phyloP scores from a whole-genome alignment of 1,140 invertebrate species.

The Sinonovacula constricta region DNA sequence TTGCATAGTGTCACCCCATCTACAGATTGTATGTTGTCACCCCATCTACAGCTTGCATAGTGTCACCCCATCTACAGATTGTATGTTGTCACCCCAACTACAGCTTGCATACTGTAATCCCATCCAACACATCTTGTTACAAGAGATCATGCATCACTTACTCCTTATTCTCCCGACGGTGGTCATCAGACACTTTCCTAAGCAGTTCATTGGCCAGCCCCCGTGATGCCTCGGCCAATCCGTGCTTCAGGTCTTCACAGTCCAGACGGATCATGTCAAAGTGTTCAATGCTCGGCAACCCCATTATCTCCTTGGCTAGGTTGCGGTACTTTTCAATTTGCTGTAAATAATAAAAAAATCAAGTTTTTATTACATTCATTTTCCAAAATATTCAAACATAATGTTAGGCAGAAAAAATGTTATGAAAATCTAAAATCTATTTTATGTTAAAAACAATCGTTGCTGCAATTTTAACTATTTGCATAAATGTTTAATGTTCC shows the following conservation, averaged over 20 bases:
- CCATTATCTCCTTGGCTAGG: constrained; percentile 75
- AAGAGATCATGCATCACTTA: constrained; percentile 48
- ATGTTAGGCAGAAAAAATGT: no score
- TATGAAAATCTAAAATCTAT: no score
- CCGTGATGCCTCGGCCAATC: constrained; percentile 71
- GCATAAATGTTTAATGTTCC: neutral
- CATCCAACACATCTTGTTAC: neutral
- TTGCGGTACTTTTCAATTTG: constrained; percentile 76
- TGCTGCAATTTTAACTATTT: no score
- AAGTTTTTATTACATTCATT: no score
- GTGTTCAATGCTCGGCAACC: constrained; percentile 76
- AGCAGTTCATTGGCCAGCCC: constrained; percentile 73
- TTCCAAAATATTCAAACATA: no score
- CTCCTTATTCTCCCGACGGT: constrained; percentile 73
- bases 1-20: no score
- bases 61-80: no score
- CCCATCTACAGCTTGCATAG: no score
- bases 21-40: no score
- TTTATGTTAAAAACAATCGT: no score
- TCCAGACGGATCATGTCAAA: constrained; percentile 77
- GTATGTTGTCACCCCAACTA: no score
- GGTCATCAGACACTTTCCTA: constrained; percentile 74
- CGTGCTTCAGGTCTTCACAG: constrained; percentile 77
- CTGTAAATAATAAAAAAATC: no score
- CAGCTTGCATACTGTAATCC: neutral